These are phyloP conservation scores for Taenaris catops DNA, from an alignment of 2,888 invertebrate species.

Conservation along the genomic window DNA sequence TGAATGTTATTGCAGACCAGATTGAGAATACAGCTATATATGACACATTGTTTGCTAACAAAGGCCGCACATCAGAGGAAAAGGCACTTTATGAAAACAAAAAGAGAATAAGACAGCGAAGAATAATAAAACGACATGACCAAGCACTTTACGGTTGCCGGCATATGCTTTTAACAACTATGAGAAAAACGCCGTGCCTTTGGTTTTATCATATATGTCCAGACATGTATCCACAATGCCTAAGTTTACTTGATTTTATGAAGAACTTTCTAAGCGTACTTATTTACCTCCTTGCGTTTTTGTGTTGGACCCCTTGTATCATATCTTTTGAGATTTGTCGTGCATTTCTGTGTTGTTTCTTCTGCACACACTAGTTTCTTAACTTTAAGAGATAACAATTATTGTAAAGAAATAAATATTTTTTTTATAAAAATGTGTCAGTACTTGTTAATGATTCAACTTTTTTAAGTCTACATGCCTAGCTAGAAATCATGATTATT, in stretches of 20 bases:
- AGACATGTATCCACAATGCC: conserved; percentile 43
- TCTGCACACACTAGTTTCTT: conserved; percentile 31
- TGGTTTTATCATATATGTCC: conserved; percentile 52
- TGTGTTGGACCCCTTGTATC: conserved; percentile 38
- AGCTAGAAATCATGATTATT: too few relatives aligned
- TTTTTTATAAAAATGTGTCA: too few relatives aligned
- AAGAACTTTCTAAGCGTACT: conserved; percentile 33
- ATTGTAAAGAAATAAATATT: not conserved
- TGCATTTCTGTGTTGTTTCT: conserved; percentile 36
- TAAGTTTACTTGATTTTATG: conserved; percentile 32
- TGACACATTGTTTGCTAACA: conserved; percentile 29
- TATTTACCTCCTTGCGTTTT: conserved; percentile 31
- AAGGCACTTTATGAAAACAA: conserved; percentile 22
- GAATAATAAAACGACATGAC: conserved; percentile 33
- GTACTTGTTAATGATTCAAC: too few relatives aligned
- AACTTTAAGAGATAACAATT: not conserved
- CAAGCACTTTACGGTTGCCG: conserved; percentile 36
- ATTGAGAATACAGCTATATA: conserved; percentile 31
- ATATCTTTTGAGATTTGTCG: conserved; percentile 39
- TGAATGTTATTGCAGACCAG: conserved; percentile 35
- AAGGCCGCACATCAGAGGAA: conserved; percentile 36
- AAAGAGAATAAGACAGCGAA: conserved; percentile 26
- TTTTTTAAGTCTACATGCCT: too few relatives aligned
- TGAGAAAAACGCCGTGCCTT: conserved; percentile 45
- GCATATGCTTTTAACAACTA: conserved; percentile 36